Percentiles rank a stretch among this genome's conserved stretches.
phyloP scores from a whole-genome alignment of 2,797 vertebrate genomes.

The Pempheris klunzingeri region DNA sequence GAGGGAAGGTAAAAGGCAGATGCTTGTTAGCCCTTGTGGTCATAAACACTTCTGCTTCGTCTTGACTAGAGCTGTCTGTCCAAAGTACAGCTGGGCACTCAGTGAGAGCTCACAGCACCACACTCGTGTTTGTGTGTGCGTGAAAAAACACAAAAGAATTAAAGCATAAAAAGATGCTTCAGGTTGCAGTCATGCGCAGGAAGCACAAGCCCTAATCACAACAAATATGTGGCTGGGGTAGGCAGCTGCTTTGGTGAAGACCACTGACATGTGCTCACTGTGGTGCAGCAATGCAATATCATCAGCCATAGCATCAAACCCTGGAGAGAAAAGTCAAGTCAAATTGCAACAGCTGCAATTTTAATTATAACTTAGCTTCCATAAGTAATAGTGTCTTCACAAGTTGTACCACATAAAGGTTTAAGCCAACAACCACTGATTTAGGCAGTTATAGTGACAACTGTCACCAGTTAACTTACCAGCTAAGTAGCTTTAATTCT shows the following conservation, averaged over 20 bases:
- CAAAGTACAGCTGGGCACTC: not conserved
- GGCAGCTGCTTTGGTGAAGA: too few species aligned
- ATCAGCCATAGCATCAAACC: not conserved
- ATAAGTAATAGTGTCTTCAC: too few species aligned
- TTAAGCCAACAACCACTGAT: not conserved
- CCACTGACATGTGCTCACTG: not conserved
- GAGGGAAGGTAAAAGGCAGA: not conserved
- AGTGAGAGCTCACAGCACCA: not conserved
- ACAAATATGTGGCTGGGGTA: too few species aligned
- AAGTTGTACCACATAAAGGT: not conserved
- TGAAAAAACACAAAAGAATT: not conserved
- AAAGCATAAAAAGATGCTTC: not conserved
- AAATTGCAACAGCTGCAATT: not conserved
- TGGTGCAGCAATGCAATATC: not conserved
- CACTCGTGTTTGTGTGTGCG: too few species aligned
- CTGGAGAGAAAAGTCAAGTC: not conserved
- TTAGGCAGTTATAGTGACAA: not conserved
- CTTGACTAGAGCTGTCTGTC: not conserved
- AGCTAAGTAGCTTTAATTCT: not conserved
- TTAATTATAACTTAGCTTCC: too few species aligned
- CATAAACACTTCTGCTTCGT: not conserved
- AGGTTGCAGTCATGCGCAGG: too few species aligned
- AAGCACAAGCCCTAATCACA: not conserved
- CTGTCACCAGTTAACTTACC: not conserved
- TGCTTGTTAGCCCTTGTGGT: not conserved